phyloP scores from a whole-genome alignment of 2,888 invertebrate species.

The Yponomeuta cagnagella region DNA sequence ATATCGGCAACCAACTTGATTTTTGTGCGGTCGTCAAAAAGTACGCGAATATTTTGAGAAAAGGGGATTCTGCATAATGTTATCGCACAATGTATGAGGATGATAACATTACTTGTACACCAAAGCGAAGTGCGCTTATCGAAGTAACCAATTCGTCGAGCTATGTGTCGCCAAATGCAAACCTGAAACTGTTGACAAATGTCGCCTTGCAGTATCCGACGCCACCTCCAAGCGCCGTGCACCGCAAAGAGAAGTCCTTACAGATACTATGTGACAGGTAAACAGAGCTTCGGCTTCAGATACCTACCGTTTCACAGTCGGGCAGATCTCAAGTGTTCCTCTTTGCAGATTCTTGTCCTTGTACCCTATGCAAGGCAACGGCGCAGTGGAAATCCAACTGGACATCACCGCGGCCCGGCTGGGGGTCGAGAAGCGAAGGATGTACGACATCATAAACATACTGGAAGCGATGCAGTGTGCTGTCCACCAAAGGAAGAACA shows the following conservation, averaged over 20 bases:
- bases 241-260: conserved; percentile 77
- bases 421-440: conserved; percentile 80
- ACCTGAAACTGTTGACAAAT: conserved; percentile 79
- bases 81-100: conserved; percentile 70
- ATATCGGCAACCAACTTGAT: conserved; percentile 52
- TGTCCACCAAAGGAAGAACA: conserved; percentile 79
- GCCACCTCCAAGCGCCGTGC: conserved; percentile 66
- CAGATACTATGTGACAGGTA: conserved; percentile 78
- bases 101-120: conserved; percentile 69
- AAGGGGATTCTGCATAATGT: conserved; percentile 28
- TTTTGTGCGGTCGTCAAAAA: conserved; percentile 44
- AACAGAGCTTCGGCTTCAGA: conserved; percentile 16
- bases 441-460: conserved; percentile 85
- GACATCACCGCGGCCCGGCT: conserved; percentile 78
- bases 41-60: conserved; percentile 62
- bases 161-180: conserved; percentile 80
- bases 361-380: conserved; percentile 69
- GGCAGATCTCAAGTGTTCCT: neutral
- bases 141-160: conserved; percentile 72
- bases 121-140: conserved; percentile 70
- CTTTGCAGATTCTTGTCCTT: conserved; percentile 71
- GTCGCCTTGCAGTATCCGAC: conserved; percentile 75
- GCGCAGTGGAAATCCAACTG: conserved; percentile 75
- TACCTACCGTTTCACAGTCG: neutral
- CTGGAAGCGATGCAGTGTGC: conserved; percentile 83